Conservation (phyloP, 2,888 invertebrate species). For the Clostera curtula region DNA sequence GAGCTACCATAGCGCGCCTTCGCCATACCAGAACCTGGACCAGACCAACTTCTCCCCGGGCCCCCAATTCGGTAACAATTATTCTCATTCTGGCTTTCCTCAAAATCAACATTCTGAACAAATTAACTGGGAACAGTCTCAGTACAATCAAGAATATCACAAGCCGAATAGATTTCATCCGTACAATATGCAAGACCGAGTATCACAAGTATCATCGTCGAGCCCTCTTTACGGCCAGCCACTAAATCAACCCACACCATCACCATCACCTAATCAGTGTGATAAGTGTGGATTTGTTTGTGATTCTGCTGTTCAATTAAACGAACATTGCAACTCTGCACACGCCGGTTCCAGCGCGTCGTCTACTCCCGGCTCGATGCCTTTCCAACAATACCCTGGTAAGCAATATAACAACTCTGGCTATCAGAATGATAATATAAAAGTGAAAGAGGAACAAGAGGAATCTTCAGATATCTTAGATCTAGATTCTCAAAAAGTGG, state of each 20-base stretch:
- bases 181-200: conserved; percentile 71
- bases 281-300: conserved; percentile 89
- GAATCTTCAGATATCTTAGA: conserved; percentile 88
- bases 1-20: conserved; percentile 79
- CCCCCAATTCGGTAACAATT: conserved; percentile 65
- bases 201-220: conserved; percentile 67
- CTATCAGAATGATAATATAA: conserved; percentile 63
- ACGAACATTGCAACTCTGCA: conserved; percentile 82
- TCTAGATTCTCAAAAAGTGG: conserved; percentile 92
- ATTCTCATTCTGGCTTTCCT: conserved; percentile 66
- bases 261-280: conserved; percentile 84
- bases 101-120: conserved; percentile 68
- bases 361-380: conserved; percentile 55
- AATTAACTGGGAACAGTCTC: conserved; percentile 65
- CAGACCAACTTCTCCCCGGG: conserved; percentile 75
- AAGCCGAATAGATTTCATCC: conserved; percentile 66
- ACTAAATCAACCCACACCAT: conserved; percentile 80
- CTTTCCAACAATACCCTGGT: conserved; percentile 70
- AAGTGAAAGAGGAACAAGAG: conserved; percentile 79
- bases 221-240: conserved; percentile 75
- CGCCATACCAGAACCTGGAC: conserved; percentile 77
- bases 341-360: conserved; percentile 71
- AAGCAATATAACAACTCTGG: conserved; percentile 62
- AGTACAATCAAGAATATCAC: conserved; percentile 62
- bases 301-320: conserved; percentile 82